Percentiles rank a stretch among this genome's conserved stretches.
These are phyloP conservation scores for Monopterus albus DNA, from an alignment of 2,113 vertebrate genomes.

Conservation along the genomic window DNA sequence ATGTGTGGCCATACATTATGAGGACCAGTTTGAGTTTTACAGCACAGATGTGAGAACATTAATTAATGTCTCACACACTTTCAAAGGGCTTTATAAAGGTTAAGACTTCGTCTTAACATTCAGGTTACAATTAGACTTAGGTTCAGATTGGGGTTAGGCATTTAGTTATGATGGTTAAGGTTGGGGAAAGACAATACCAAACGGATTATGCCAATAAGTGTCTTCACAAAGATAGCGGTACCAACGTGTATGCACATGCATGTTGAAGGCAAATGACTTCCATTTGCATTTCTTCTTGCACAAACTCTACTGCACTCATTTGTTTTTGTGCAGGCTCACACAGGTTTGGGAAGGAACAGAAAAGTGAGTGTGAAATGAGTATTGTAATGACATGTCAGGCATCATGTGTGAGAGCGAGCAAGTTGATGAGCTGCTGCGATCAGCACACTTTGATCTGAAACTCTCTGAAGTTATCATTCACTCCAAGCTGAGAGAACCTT, in stretches of 20 bases:
- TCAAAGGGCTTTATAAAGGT: too few relatives aligned
- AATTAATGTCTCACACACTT: too few relatives aligned
- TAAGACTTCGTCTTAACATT: too few relatives aligned
- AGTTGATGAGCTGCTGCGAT: slow-evolving; percentile 36
- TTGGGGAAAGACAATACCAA: too few relatives aligned
- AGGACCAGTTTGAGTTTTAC: too few relatives aligned
- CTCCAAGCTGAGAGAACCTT: slow-evolving; percentile 55
- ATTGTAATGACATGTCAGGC: slow-evolving; percentile 8
- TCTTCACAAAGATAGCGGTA: too few relatives aligned
- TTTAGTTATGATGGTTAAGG: too few relatives aligned
- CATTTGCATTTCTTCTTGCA: slow-evolving; percentile 38
- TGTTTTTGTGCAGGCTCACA: slow-evolving; percentile 36
- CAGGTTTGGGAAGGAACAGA: slow-evolving; percentile 4
- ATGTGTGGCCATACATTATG: too few relatives aligned
- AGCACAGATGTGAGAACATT: too few relatives aligned
- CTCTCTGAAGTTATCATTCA: slow-evolving; percentile 51
- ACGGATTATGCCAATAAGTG: too few relatives aligned
- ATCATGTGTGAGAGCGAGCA: slow-evolving; percentile 24
- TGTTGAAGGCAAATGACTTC: slow-evolving; percentile 41
- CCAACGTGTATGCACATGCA: neutral
- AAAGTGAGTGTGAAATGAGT: slow-evolving; percentile 2
- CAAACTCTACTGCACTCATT: slow-evolving; percentile 5
- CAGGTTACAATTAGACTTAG: too few relatives aligned
- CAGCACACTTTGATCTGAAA: slow-evolving; percentile 48
- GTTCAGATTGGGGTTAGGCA: too few relatives aligned